Conservation (phyloP, 2,888 invertebrate genomes). For the Entomobrya proxima region DNA sequence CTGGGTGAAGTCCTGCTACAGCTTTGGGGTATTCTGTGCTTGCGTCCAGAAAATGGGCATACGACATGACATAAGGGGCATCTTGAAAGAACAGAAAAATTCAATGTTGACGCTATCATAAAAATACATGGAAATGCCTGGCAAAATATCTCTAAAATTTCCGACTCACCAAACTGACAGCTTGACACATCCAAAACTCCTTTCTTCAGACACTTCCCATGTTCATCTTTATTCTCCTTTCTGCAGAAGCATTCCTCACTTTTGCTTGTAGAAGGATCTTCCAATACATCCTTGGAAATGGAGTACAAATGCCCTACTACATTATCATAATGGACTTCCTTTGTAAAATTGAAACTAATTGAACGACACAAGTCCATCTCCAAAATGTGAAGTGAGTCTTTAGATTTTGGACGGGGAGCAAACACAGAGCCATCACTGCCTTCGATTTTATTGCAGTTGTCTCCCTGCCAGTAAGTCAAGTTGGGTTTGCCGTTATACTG, state of each 20-base stretch:
- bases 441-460: slow-evolving; percentile 61
- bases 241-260: slow-evolving; percentile 64
- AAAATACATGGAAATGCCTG: no score
- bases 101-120: no score
- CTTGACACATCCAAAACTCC: slow-evolving; percentile 69
- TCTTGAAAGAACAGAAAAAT: slow-evolving; percentile 42
- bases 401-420: slow-evolving; percentile 33
- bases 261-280: slow-evolving; percentile 43
- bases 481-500: slow-evolving; percentile 41
- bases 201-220: slow-evolving; percentile 62
- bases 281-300: slow-evolving; percentile 41
- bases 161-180: slow-evolving; percentile 69
- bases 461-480: slow-evolving; percentile 64
- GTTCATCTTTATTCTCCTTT: slow-evolving; percentile 8
- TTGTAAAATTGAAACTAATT: slow-evolving; percentile 56
- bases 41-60: slow-evolving; percentile 65
- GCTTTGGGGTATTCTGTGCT: slow-evolving; percentile 49
- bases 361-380: slow-evolving; percentile 71
- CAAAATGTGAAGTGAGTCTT: slow-evolving; percentile 47
- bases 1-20: slow-evolving; percentile 55
- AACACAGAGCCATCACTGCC: slow-evolving; percentile 68
- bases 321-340: slow-evolving; percentile 32
- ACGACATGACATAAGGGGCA: slow-evolving; percentile 66
- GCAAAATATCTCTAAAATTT: no score
- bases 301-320: slow-evolving; percentile 28